Evolutionary conservation across 2,888 invertebrate species (phyloP).

Genomic region (Pseudococcus jackbeardsleyi): DNA sequence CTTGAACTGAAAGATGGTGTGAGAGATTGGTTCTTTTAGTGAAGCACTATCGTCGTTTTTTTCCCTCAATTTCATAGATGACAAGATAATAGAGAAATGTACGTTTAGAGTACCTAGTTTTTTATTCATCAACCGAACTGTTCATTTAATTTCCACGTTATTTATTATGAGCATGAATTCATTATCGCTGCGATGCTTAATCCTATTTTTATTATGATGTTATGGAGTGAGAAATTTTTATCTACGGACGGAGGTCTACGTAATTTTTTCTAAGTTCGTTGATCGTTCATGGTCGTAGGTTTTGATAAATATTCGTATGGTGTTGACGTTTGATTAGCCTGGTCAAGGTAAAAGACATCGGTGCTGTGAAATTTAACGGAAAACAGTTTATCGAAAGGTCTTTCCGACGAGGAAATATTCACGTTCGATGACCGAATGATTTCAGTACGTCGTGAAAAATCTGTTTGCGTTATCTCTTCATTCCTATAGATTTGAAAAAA

Average conservation of each 20-base stretch:
- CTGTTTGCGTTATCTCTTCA: too few relatives aligned
- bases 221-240: background rate
- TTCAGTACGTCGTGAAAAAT: too few relatives aligned
- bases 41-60: background rate
- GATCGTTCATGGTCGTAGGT: conserved; percentile 14
- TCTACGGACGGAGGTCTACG: background rate
- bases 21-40: background rate
- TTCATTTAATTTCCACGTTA: background rate
- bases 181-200: background rate
- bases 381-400: too few relatives aligned
- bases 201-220: background rate
- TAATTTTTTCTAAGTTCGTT: background rate
- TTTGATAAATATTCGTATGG: background rate
- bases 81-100: background rate
- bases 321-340: background rate
- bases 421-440: too few relatives aligned
- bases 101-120: background rate
- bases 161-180: background rate
- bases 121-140: background rate
- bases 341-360: background rate
- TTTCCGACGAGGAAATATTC: too few relatives aligned
- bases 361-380: too few relatives aligned
- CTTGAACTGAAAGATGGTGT: background rate
- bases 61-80: background rate
- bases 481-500: too few relatives aligned